phyloP scores from a whole-genome alignment of 2,888 invertebrate genomes.

The Rosalia funebris region DNA sequence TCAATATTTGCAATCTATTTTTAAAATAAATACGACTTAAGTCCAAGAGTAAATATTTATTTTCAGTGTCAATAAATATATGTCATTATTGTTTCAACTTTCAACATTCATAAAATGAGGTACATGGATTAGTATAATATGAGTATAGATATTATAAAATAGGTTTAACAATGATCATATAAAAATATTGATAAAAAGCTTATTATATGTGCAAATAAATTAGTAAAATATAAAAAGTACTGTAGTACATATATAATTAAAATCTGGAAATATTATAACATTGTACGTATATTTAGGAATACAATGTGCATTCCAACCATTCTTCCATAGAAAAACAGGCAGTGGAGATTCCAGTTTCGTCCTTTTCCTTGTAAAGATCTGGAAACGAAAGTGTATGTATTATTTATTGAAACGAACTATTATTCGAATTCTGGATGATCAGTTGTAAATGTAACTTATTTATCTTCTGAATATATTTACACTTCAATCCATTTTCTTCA shows the following conservation, averaged over 20 bases:
- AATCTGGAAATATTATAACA: not conserved
- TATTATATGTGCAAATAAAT: not conserved
- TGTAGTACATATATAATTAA: not conserved
- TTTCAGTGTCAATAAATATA: conserved; percentile 1
- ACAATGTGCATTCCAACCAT: conserved; percentile 90
- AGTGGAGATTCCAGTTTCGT: conserved; percentile 74
- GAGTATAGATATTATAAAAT: not conserved
- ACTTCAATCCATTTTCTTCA: no score
- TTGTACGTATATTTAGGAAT: conserved; percentile 70
- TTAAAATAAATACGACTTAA: conserved; percentile 5
- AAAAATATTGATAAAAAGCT: not conserved
- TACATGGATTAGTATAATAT: not conserved
- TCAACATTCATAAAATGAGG: not conserved
- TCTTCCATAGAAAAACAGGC: conserved; percentile 91
- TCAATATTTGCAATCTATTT: conserved; percentile 16
- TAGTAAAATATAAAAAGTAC: not conserved
- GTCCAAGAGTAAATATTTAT: conserved; percentile 10
- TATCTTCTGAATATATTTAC: no score
- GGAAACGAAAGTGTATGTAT: conserved; percentile 52
- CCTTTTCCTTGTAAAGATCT: conserved; percentile 86
- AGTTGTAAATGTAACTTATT: no score
- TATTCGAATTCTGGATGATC: no score
- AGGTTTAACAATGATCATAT: not conserved
- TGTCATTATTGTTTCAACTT: not conserved
- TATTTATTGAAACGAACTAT: no score